phyloP scores from a whole-genome alignment of 1,140 invertebrate genomes.

The Ostrea denselamellosa region DNA sequence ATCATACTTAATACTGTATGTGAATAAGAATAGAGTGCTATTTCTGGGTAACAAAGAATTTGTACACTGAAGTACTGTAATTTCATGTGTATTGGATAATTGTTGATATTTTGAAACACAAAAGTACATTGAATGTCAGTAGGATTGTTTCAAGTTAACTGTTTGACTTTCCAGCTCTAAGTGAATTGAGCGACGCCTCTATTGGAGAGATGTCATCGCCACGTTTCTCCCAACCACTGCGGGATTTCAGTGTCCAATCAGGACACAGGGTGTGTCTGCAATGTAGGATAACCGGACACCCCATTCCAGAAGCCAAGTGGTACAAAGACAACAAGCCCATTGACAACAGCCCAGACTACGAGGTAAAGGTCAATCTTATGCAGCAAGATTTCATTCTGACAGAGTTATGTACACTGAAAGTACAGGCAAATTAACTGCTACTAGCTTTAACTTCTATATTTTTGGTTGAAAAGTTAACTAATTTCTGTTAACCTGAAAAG shows the following conservation, averaged over 20 bases:
- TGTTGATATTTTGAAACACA: neutral
- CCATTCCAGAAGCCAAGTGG: constrained; percentile 76
- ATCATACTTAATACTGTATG: no score
- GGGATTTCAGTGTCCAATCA: constrained; percentile 72
- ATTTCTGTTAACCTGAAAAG: no score
- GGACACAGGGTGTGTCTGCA: constrained; percentile 75
- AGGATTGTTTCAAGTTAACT: neutral
- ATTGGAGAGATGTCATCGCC: constrained; percentile 72
- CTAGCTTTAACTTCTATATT: no score
- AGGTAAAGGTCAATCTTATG: constrained; percentile 63
- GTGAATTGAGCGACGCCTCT: constrained; percentile 78
- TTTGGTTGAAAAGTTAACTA: no score
- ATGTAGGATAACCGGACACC: constrained; percentile 75
- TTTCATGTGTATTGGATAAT: neutral
- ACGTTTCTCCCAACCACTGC: constrained; percentile 75
- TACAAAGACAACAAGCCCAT: constrained; percentile 75
- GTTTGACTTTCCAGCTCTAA: constrained; percentile 70
- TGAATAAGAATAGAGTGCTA: neutral
- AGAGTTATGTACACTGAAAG: no score
- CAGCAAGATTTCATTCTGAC: neutral
- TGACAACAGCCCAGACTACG: constrained; percentile 74
- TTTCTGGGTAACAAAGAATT: neutral
- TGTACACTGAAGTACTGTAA: neutral
- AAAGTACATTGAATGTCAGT: neutral
- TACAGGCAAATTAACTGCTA: no score